Base-by-base conservation (phyloP, 2,888 invertebrate species). In the Achlya flavicornis region DNA sequence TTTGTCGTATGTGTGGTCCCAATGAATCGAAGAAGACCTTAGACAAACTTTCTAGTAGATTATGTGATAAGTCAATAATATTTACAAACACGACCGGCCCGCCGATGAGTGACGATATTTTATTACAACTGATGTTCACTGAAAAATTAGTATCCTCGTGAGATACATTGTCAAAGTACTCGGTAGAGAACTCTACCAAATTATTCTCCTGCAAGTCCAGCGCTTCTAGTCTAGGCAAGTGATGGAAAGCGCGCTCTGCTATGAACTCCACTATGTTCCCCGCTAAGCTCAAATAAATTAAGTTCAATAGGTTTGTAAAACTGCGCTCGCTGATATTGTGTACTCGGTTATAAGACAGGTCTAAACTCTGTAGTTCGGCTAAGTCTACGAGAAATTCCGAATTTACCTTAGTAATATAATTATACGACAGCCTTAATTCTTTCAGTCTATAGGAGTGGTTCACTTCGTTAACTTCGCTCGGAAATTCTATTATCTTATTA, bases 371-470 rank as follows among this genome's bases (percentile, higher is more conserved):
- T 62, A 98, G 83, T 76, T 95, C 95, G 1, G 93, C 91, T 41
- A 97, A 82, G 69, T 94, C 94, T 63, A 92, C 89, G 71, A 98
- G 96, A 7, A 97, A 96, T 48, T 95, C 94, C 1, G 95, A 87
- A 53, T 95, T 95, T n/a, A 98, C 88, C 1, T 86, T 90, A 61
- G 94, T 95, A 57, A 98, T 85, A 64, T 95, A 95, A 85, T 98
- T 98, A 83, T 97, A 97, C 0, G 97, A 96, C 41, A 98, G 92
- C 74, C 97, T 95, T 11, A 98, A 94, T 80, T 98, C 97, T 62
- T 95, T 95, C 64, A 98, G 89, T 79, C 96, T 95, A 33, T 94
- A 94, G 76, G 97, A 96, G 7, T 60, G 93, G 93, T 41, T 81
- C 12, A 59, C 63, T 48, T 64, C 65, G 41, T 67, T 66, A 46